Evolutionary conservation across 2,888 invertebrate genomes (phyloP).

Genomic region (Diaperis boleti): DNA sequence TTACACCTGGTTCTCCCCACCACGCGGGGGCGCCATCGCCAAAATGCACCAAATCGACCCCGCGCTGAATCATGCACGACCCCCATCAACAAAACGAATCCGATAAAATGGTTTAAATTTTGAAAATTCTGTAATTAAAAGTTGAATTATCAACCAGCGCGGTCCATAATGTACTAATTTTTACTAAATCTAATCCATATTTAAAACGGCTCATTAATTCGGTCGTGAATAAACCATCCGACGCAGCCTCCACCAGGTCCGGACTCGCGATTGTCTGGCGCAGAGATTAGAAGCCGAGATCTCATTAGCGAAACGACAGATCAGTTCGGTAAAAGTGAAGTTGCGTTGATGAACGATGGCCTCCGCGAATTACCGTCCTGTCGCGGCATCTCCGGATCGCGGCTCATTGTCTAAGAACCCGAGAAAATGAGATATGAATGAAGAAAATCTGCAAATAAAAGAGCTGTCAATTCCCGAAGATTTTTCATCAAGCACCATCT

Average conservation of each 20-base stretch:
- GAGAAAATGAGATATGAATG: constrained; percentile 67
- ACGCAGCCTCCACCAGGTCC: too few species aligned
- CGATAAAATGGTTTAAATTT: neutral
- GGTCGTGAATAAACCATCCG: neutral
- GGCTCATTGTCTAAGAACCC: constrained; percentile 62
- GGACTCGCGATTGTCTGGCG: constrained; percentile 38
- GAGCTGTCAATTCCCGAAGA: constrained; percentile 66
- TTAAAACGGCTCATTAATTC: neutral
- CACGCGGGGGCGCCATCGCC: too few species aligned
- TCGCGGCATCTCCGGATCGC: constrained; percentile 59
- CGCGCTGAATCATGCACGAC: too few species aligned
- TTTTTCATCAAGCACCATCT: constrained; percentile 67
- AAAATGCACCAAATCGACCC: too few species aligned
- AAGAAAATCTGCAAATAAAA: constrained; percentile 67
- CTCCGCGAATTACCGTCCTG: constrained; percentile 63
- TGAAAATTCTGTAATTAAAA: constrained; percentile 3
- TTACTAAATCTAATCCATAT: constrained; percentile 3
- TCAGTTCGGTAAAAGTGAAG: constrained; percentile 51
- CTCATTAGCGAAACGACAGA: constrained; percentile 65
- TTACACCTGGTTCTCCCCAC: too few species aligned
- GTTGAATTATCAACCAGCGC: neutral
- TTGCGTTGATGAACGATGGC: constrained; percentile 65
- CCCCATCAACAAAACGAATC: too few species aligned
- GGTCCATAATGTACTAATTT: constrained; percentile 3
- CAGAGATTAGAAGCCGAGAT: constrained; percentile 60